Base-by-base conservation (phyloP, 2,888 invertebrate genomes). In the Phasia obesa region DNA sequence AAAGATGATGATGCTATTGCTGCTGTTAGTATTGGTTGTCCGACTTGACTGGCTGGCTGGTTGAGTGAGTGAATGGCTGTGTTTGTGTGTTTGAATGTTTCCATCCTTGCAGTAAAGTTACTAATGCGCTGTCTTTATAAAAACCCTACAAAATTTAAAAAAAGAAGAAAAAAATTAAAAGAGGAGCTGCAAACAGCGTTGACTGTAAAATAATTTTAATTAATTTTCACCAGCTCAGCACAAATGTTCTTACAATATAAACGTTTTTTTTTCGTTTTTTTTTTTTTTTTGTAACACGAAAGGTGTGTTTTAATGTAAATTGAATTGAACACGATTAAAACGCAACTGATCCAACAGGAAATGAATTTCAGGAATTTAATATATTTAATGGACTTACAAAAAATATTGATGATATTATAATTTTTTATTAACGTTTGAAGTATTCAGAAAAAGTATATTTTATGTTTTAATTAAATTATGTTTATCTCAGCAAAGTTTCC, bases 141-240 rank as follows among this genome's bases (percentile, higher is more conserved):
- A 49, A 67, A 59, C 67, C 19, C 47, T 60, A 55, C 21, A 67
- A 49, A 38, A 25, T 35, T 38, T 42, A 5, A 27, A 21, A 49
- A 64, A 64, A 15, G 42, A 21, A 21, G 42, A 42, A 27, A 57
- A 78, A 31, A 25, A 0, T 5, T 0, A 57, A 35, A 80, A 67
- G 31, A 42, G 44, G 23, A 27, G 44, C 23, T 23, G 42, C 21
- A 11, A 21, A 49, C 57, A 38, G 79, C 84, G 64, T 73, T 70
- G 77, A 64, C 65, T 74, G 82, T 70, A 49, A 57, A 82, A 83
- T 79, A 83, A 90, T 90, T 90, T 90, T 90, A 90, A 90, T 90
- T 90, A 90, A 90, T 90, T 90, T 90, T 89, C 89, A 87, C 89
- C 87, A 88, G 88, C 88, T 90, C 90, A 90, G 90, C 90, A 87